phyloP scores from a whole-genome alignment of 2,113 vertebrate species.

The Balaenoptera acutorostrata region DNA sequence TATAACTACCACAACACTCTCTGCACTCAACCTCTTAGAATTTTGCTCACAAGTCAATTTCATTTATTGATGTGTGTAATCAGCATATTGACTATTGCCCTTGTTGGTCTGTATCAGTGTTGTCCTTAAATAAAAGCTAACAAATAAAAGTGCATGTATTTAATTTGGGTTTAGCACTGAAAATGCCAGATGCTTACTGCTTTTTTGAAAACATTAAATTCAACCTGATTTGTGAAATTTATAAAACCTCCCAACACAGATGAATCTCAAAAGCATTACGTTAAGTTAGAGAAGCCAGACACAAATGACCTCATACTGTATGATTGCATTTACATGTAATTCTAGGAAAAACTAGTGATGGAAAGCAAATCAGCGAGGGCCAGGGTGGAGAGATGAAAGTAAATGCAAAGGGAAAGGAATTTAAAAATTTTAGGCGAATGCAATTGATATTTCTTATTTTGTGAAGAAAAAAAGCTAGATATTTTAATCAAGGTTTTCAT shows the following conservation, averaged over 20 bases:
- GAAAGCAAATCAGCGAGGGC: background rate
- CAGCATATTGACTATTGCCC: background rate
- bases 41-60: constrained; percentile 9
- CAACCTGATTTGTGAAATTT: constrained; percentile 23
- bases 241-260: background rate
- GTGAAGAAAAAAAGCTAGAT: background rate
- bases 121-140: constrained; percentile 23
- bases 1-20: constrained; percentile 30
- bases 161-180: background rate
- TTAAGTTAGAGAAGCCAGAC: background rate
- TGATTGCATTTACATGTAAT: background rate
- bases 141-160: constrained; percentile 15
- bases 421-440: background rate
- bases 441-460: background rate
- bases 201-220: constrained; percentile 16
- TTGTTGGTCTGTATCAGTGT: background rate
- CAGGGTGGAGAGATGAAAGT: background rate
- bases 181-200: background rate
- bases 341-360: background rate
- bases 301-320: background rate
- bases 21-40: background rate
- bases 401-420: background rate
- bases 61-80: constrained; percentile 29
- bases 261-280: background rate
- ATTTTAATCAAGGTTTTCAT: background rate